Percentiles rank a stretch among this genome's conserved stretches.
phyloP scores from a whole-genome alignment of 2,888 invertebrate genomes.

The Syrphus vitripennis region DNA sequence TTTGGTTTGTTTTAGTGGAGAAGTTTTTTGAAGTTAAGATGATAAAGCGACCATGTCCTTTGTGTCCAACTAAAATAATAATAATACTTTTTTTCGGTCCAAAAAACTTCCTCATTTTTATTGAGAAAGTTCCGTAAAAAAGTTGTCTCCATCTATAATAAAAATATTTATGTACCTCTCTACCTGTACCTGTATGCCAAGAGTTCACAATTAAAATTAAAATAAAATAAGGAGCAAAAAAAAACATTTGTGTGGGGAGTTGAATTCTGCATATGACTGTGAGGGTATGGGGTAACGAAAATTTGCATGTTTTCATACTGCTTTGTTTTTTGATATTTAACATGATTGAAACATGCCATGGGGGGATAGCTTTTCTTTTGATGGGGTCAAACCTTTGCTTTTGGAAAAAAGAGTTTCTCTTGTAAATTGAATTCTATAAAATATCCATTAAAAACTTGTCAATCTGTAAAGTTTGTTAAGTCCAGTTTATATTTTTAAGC shows the following conservation, averaged over 20 bases:
- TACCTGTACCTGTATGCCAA: no score
- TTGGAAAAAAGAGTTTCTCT: background rate
- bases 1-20: constrained; percentile 33
- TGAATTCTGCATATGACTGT: background rate
- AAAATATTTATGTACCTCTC: constrained; percentile 30
- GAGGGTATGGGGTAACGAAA: background rate
- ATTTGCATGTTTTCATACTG: background rate
- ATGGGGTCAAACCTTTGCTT: background rate
- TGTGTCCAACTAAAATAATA: constrained; percentile 48
- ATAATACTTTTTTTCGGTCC: background rate
- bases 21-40: constrained; percentile 13
- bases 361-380: background rate
- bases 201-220: background rate
- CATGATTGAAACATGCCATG: no score
- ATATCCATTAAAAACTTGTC: background rate
- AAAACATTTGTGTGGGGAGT: no score
- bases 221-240: background rate
- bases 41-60: constrained; percentile 49
- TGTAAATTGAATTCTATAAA: background rate
- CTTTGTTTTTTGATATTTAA: no score
- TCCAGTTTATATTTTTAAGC: background rate
- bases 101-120: constrained; percentile 32
- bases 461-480: background rate
- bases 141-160: constrained; percentile 5
- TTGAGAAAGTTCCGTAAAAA: constrained; percentile 41